phyloP scores from a whole-genome alignment of 2,797 vertebrate genomes.

The Sebastes iracundus region DNA sequence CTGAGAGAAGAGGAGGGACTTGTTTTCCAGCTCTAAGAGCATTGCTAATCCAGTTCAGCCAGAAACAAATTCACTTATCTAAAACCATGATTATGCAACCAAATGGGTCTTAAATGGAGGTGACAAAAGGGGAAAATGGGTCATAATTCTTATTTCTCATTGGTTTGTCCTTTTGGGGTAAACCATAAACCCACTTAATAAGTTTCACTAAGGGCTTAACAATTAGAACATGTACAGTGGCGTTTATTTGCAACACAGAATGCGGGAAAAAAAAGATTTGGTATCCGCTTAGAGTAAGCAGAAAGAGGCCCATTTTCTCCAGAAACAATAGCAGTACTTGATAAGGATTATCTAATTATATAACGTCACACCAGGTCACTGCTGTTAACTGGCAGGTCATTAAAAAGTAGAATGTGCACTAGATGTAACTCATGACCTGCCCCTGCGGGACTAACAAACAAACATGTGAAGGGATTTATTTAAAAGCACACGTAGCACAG shows the following conservation, averaged over 20 bases:
- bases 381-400: constrained; percentile 3
- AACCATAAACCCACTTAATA: constrained; percentile 35
- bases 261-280: constrained; percentile 5
- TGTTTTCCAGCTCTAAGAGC: constrained; percentile 29
- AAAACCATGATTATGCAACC: constrained; percentile 60
- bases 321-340: constrained; percentile 62
- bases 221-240: constrained; percentile 28
- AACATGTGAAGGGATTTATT: constrained; percentile 37
- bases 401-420: constrained; percentile 9
- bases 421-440: constrained; percentile 40
- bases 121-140: constrained; percentile 33
- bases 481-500: constrained; percentile 7
- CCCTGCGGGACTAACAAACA: constrained; percentile 8
- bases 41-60: constrained; percentile 56
- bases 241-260: constrained; percentile 55
- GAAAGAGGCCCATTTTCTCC: constrained; percentile 46
- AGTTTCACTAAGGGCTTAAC: constrained; percentile 36
- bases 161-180: constrained; percentile 33
- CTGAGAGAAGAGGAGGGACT: constrained; percentile 18
- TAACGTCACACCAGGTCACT: constrained; percentile 59
- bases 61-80: constrained; percentile 32
- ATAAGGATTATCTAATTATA: constrained; percentile 60
- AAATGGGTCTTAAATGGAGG: constrained; percentile 20
- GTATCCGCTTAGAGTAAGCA: constrained; percentile 58
- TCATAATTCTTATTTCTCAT: constrained; percentile 48